Base-by-base conservation (phyloP, 2,113 vertebrate species). In the Strix aluco region DNA sequence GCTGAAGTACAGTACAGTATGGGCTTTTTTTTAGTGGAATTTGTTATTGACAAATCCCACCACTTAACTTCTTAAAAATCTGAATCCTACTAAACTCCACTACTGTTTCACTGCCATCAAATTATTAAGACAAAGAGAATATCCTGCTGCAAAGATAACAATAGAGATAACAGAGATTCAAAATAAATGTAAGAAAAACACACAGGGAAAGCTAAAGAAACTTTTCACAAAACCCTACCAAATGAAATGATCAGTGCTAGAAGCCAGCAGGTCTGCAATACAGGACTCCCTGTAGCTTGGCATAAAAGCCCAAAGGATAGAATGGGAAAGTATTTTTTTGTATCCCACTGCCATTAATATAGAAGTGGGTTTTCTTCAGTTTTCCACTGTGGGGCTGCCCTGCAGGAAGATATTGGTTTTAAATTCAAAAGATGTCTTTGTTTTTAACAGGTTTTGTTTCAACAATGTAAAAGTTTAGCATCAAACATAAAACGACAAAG, bases 11-110 rank as follows among this genome's bases (percentile, higher is more conserved):
- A 88, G 91, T 72, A 87, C 46, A 81, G 77, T 74, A 58, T 8
- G 7, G 79, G 49, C 36, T 74, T 87, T 88, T 93, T 85, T 90
- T 82, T 29, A 92, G 92, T 83, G 72, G 92, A 98, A 98, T 98
- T 98, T 63, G 83, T 97, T 98, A 98, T 95, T 97, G 97, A 98
- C 96, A 98, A 98, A 98, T 98, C 96, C 96, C 83, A 95, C 96
- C 96, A 97, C 97, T 98, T 98, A 97, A 97, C 96, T 98, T 98
- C 97, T 98, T 97, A 97, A 98, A 98, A 96, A 97, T 96, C 83
- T 65, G 89, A 98, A 95, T 97, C 83, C 85, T 96, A 85, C 97
- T 95, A 86, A 98, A 98, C 92, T 96, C 95, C n/a, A 92, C 92
- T 91, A 95, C 94, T 85, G 86, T 92, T 97, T 96, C 88, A 91